Conservation (phyloP, 2,888 invertebrate genomes). For the Saturnia pavonia region DNA sequence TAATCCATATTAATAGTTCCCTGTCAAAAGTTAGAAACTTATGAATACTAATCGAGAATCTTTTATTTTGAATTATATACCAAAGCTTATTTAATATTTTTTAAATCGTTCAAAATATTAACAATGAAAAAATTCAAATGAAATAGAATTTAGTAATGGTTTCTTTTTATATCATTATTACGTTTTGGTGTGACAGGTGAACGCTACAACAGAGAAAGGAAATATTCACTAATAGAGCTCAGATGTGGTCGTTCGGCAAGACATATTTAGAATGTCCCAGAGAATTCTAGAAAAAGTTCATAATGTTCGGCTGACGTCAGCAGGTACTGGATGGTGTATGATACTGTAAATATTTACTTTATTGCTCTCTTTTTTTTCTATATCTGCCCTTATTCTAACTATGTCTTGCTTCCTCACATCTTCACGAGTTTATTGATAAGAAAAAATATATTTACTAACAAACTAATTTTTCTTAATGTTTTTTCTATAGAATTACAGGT, state of each 20-base stretch:
- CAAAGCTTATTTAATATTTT: no score
- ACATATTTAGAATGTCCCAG: conserved; percentile 65
- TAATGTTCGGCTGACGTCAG: conserved; percentile 46
- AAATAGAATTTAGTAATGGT: background rate
- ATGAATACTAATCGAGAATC: no score
- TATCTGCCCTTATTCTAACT: conserved; percentile 69
- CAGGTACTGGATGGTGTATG: conserved; percentile 54
- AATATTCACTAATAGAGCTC: conserved; percentile 69
- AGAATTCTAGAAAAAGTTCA: conserved; percentile 39
- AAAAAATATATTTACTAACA: conserved; percentile 21
- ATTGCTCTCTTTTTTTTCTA: conserved; percentile 47
- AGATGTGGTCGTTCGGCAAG: conserved; percentile 79
- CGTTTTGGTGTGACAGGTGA: conserved; percentile 49
- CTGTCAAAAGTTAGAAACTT: no score
- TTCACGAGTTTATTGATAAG: conserved; percentile 28
- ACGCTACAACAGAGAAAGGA: conserved; percentile 30
- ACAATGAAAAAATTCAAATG: no score
- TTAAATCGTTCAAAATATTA: no score
- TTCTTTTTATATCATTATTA: conserved; percentile 35
- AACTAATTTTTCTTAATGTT: conserved; percentile 11
- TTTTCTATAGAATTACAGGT: conserved; percentile 31
- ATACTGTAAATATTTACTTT: conserved; percentile 44
- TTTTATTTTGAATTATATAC: no score
- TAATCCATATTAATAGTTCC: no score
- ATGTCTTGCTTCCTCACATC: conserved; percentile 80